These are phyloP conservation scores for Nycticorax nycticorax DNA, from an alignment of 2,113 vertebrate genomes.

Conservation along the genomic window DNA sequence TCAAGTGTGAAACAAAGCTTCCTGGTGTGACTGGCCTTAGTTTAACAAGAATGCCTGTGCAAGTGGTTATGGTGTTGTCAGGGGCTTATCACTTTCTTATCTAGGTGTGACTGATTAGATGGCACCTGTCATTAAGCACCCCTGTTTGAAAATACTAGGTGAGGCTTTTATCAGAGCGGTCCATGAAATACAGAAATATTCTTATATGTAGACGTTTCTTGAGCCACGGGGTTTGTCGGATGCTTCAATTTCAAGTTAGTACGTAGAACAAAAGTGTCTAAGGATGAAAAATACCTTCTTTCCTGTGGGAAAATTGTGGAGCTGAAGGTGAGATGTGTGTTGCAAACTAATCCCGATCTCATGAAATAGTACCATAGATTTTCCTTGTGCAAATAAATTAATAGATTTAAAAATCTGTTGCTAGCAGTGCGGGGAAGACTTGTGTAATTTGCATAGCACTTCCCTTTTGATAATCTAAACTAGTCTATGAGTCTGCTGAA, in stretches of 20 bases:
- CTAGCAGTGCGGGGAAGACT: neutral
- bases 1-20: neutral
- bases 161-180: neutral
- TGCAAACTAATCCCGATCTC: neutral
- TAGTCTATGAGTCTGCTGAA: neutral
- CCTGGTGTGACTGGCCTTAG: neutral
- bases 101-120: neutral
- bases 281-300: neutral
- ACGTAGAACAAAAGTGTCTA: neutral
- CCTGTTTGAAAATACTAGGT: neutral
- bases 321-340: neutral
- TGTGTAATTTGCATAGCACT: neutral
- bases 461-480: conserved; percentile 7
- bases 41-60: neutral
- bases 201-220: neutral
- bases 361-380: neutral
- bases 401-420: neutral
- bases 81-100: neutral
- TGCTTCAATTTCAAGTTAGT: neutral
- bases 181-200: neutral
- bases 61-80: neutral
- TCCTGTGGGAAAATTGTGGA: neutral
- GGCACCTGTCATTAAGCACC: neutral
- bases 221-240: neutral
- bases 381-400: neutral